A percentile compares a stretch with the other conserved stretches of the same genome.
Conservation (phyloP, 1,140 invertebrate species). For the Pseudoatta argentina region DNA sequence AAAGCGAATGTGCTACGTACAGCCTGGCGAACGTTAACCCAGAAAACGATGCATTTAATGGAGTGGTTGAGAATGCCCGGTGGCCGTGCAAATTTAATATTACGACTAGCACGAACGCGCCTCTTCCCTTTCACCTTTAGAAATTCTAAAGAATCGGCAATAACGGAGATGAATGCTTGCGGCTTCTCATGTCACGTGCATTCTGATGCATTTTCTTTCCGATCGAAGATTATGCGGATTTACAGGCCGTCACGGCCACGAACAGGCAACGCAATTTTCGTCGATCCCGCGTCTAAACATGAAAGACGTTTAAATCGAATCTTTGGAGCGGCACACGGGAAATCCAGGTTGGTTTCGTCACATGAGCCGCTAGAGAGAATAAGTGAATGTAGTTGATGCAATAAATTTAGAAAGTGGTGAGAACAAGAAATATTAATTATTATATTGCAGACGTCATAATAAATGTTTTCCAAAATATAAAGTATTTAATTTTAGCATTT, state of each 20-base stretch:
- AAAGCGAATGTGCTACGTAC: conserved; percentile 31
- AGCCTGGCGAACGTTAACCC: conserved; percentile 31
- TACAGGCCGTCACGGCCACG: not conserved
- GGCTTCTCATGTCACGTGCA: not conserved
- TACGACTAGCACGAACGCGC: not conserved
- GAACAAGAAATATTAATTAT: not conserved
- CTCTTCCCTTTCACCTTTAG: not conserved
- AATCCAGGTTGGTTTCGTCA: conserved; percentile 14
- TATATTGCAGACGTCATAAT: not conserved
- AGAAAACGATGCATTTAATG: conserved; percentile 40
- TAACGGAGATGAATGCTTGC: not conserved
- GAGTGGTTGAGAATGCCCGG: not conserved
- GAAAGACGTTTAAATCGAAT: conserved; percentile 48
- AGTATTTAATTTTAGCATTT: conserved; percentile 1
- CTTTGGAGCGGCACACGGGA: not conserved
- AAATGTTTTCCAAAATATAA: not conserved
- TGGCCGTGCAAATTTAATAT: conserved; percentile 8
- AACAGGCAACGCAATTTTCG: conserved; percentile 16
- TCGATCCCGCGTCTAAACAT: conserved; percentile 23
- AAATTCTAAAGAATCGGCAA: not conserved
- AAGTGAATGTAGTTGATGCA: not conserved
- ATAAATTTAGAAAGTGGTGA: not conserved
- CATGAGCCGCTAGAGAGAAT: not conserved
- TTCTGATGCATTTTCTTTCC: not conserved
- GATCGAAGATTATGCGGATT: conserved; percentile 32